Evolutionary conservation across 2,888 invertebrate species (phyloP).

Genomic region (Pecten maximus): DNA sequence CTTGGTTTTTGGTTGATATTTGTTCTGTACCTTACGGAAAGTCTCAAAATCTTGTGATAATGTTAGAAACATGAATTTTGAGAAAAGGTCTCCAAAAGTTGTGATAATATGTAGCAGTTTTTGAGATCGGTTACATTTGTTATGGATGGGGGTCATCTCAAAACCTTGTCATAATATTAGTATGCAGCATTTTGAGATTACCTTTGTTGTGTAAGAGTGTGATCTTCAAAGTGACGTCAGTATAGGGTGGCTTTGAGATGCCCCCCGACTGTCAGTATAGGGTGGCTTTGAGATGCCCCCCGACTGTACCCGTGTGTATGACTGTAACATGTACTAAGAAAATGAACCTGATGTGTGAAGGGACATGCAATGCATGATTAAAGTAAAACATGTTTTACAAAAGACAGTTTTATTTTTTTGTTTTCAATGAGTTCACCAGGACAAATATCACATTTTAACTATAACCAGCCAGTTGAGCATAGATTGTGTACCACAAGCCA

Average conservation of each 20-base stretch:
- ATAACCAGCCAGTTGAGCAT: no score
- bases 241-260: neutral
- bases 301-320: constrained; percentile 9
- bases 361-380: neutral
- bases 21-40: neutral
- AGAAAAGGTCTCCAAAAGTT: neutral
- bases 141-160: constrained; percentile 7
- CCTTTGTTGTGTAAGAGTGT: neutral
- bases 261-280: neutral
- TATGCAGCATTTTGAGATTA: neutral
- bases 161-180: neutral
- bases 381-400: constrained; percentile 35
- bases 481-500: no score
- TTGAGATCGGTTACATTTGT: neutral
- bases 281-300: constrained; percentile 1
- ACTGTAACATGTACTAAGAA: constrained; percentile 2
- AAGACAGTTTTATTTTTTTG: neutral
- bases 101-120: neutral
- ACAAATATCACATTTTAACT: no score
- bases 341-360: neutral
- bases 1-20: neutral
- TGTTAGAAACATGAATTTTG: neutral
- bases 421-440: neutral
- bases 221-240: neutral
- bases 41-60: neutral